Percentiles rank a stretch among this genome's conserved stretches.
Evolutionary conservation across 2,888 invertebrate genomes (phyloP).

Genomic region (Acanthosoma haemorrhoidale): DNA sequence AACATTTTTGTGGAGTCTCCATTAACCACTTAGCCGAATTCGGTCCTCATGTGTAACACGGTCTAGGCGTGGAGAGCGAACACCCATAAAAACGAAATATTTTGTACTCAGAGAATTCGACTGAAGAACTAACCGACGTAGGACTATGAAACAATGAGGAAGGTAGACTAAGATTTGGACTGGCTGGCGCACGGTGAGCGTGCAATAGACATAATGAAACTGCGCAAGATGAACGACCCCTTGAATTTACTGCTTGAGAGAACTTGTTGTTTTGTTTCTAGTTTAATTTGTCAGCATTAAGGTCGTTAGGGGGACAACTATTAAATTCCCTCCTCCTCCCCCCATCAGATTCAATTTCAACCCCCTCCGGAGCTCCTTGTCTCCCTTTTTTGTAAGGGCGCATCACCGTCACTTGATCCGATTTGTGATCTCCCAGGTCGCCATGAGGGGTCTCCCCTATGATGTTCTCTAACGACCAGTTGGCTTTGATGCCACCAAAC

Average conservation of each 20-base stretch:
- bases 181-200: background rate
- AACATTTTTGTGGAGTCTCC: too few species aligned
- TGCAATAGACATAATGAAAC: background rate
- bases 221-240: conserved; percentile 5
- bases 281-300: conserved; percentile 23
- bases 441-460: background rate
- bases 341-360: background rate
- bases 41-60: too few species aligned
- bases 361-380: background rate
- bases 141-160: too few species aligned
- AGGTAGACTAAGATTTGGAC: too few species aligned
- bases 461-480: too few species aligned
- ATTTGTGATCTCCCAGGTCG: conserved; percentile 11
- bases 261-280: conserved; percentile 17
- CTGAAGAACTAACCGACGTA: too few species aligned
- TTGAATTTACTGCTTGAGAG: background rate
- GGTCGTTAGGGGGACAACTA: conserved; percentile 19
- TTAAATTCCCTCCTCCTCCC: background rate
- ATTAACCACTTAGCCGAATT: too few species aligned
- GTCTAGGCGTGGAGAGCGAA: too few species aligned
- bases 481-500: too few species aligned
- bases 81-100: too few species aligned
- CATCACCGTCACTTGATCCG: conserved; percentile 20
- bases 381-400: background rate
- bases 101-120: too few species aligned